These are phyloP conservation scores for Drosophila fulvimacula DNA, from an alignment of 2,888 invertebrate species.

Conservation along the genomic window DNA sequence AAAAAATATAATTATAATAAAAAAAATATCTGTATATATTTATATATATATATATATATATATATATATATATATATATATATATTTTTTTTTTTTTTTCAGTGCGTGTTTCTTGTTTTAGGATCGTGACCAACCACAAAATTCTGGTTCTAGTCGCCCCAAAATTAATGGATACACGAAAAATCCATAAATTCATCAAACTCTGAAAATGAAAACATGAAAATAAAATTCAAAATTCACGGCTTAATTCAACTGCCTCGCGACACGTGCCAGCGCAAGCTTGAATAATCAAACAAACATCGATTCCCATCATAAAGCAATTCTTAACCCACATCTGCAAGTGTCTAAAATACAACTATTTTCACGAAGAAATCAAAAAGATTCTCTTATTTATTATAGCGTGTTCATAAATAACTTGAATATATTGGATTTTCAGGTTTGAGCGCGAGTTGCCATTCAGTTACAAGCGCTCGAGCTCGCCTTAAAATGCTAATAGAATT, in stretches of 20 bases:
- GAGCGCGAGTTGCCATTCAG: background rate
- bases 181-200: slow-evolving; percentile 9
- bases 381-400: background rate
- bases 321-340: slow-evolving; percentile 19
- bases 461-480: slow-evolving; percentile 21
- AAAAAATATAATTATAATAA: no score
- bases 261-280: slow-evolving; percentile 7
- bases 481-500: slow-evolving; percentile 54
- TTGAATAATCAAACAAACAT: background rate
- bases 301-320: background rate
- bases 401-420: background rate
- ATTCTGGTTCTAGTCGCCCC: background rate
- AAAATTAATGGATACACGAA: slow-evolving; percentile 6
- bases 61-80: no score
- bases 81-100: no score
- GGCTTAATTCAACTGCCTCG: background rate
- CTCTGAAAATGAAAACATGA: slow-evolving; percentile 3
- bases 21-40: no score
- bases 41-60: no score
- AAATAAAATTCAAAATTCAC: slow-evolving; percentile 3
- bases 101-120: background rate
- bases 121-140: slow-evolving; percentile 5
- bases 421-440: slow-evolving; percentile 5
- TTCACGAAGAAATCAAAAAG: background rate
- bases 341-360: background rate